A percentile compares a stretch with the other conserved stretches of the same genome.
Conservation (phyloP, 2,113 vertebrate genomes). For the Megaceryle maxima region DNA sequence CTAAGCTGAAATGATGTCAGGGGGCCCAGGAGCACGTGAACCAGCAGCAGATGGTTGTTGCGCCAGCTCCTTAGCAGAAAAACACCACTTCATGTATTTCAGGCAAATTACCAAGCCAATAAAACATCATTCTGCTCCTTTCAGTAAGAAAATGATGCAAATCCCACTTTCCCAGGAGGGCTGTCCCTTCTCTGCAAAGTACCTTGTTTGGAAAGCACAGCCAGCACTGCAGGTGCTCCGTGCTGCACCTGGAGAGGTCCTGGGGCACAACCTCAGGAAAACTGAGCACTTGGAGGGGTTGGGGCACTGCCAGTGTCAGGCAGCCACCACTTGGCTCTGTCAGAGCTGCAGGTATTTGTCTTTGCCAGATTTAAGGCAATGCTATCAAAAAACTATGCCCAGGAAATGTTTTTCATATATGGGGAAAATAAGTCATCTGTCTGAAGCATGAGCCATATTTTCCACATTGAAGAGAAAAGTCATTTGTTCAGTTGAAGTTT, state of each 20-base stretch:
- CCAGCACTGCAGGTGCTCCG: fast-evolving
- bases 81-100: not conserved
- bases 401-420: not conserved
- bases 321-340: not conserved
- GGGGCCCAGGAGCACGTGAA: fast-evolving
- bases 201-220: not conserved
- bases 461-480: not conserved
- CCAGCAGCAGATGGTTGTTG: not conserved
- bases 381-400: not conserved
- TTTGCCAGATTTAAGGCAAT: not conserved
- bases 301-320: not conserved
- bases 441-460: not conserved
- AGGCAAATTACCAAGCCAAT: not conserved
- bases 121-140: not conserved
- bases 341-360: not conserved
- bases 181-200: not conserved
- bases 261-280: not conserved
- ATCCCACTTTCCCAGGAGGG: not conserved
- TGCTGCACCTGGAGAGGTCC: fast-evolving
- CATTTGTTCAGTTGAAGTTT: not conserved
- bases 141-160: not conserved
- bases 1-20: fast-evolving
- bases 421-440: not conserved
- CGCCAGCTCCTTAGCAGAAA: fast-evolving
- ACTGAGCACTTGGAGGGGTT: fast-evolving